Evolutionary conservation across 2,797 vertebrate genomes (phyloP), one percentile per base, ranked within the genome.

Genomic region (Pangasius krempfi): DNA sequence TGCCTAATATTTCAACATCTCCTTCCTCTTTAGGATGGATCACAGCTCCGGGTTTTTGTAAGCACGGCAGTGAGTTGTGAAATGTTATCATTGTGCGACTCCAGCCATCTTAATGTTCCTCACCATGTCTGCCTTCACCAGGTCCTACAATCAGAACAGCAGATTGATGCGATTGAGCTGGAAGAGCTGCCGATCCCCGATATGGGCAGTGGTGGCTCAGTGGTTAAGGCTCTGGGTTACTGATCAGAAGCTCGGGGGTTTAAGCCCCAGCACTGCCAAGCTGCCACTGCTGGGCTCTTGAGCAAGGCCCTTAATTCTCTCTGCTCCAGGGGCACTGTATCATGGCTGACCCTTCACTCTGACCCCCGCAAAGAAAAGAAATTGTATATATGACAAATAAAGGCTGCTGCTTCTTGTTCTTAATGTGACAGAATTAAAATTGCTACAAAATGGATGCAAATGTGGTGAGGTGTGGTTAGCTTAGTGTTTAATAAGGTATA

Each of bases 51-150:
- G 91, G 88, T 89, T 96, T 60, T 95, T 92, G 92, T 93, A 95
- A 95, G 95, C 95, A 94, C 47, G 89, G 93, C 96, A 95, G 92
- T 89, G 94, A 95, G 89, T 94, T 93, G 93, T 96, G 95, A 96
- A 96, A 96, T 96, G 93, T 94, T 93, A 90, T 95, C 94, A 92
- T 94, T 94, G 93, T 93, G 30, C 75, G 87, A 90, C 92, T 64
- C 30, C 14, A 64, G 16, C 76, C 76, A n/a, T 82, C 84, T 27
- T 86, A 91, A 91, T 90, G 10, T 91, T 89, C 90, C 93, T 88
- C 56, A 91, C 90, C 91, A 89, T 91, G 78, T 56, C 87, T 54
- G 73, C 84, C 25, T 70, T 85, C 89, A 90, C 73, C 91, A 87
- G 91, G 92, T 94, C 93, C 92, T 93, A 93, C 92, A 93, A 92